Conservation (phyloP, 92 coral and sea anemone species). For the Epizoanthus rinbou region DNA sequence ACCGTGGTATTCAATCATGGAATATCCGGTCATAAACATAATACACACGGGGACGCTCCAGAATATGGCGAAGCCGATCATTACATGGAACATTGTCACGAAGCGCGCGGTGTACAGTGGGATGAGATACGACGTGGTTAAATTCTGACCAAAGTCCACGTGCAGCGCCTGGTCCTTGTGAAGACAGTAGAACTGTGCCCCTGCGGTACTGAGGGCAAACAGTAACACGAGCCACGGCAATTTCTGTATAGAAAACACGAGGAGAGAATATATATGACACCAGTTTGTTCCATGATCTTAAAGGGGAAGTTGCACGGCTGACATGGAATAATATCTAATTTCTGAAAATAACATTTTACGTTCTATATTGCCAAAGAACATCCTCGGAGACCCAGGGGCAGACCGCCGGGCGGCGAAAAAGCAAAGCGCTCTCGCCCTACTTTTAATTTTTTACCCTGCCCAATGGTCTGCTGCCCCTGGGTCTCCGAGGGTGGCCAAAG, state of each 20-base stretch:
- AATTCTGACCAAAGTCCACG: conserved; percentile 63
- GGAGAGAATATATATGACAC: not conserved
- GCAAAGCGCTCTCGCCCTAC: too few relatives aligned
- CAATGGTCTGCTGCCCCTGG: too few relatives aligned
- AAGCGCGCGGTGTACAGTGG: conserved; percentile 66
- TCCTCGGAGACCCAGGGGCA: too few relatives aligned
- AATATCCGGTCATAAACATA: conserved; percentile 76
- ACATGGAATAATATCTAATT: too few relatives aligned
- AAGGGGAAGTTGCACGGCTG: too few relatives aligned
- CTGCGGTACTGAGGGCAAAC: conserved; percentile 66
- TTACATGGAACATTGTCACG: conserved; percentile 64
- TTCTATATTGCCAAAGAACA: too few relatives aligned
- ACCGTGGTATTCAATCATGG: conserved; percentile 89
- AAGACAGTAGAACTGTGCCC: conserved; percentile 65
- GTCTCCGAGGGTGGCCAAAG: too few relatives aligned
- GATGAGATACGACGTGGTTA: conserved; percentile 31
- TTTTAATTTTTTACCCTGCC: too few relatives aligned
- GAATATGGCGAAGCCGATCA: conserved; percentile 71
- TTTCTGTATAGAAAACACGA: conserved; percentile 44
- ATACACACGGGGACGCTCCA: conserved; percentile 76
- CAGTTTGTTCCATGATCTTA: not conserved
- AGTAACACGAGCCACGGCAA: conserved; percentile 57
- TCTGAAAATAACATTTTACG: too few relatives aligned
- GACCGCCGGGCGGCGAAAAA: too few relatives aligned
- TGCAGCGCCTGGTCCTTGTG: conserved; percentile 69